Evolutionary conservation across 2,888 invertebrate species (phyloP).

Genomic region (Aradus depressus): DNA sequence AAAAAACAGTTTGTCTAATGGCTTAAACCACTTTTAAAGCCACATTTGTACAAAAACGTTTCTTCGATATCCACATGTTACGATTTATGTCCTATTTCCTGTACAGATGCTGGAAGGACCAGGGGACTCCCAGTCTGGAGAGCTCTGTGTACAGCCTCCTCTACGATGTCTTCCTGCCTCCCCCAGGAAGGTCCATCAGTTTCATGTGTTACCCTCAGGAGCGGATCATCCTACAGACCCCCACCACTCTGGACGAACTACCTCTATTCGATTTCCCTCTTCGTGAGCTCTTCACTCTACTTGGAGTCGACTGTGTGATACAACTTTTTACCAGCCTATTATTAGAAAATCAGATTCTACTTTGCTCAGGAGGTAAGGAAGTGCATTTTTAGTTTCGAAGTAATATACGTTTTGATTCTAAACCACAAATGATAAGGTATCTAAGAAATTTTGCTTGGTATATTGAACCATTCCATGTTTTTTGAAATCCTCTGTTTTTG

Average conservation of each 20-base stretch:
- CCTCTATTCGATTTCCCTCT: conserved; percentile 91
- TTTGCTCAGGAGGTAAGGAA: conserved; percentile 81
- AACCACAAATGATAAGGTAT: too few relatives aligned
- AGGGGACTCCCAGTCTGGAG: conserved; percentile 66
- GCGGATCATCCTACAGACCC: conserved; percentile 53
- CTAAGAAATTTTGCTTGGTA: too few relatives aligned
- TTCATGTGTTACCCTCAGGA: conserved; percentile 35
- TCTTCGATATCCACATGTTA: too few relatives aligned
- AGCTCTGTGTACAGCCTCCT: conserved; percentile 91
- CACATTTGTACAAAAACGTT: too few relatives aligned
- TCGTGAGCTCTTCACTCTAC: conserved; percentile 71
- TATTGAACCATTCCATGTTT: too few relatives aligned
- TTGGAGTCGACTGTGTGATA: conserved; percentile 86
- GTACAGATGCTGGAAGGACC: conserved; percentile 34
- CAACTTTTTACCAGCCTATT: conserved; percentile 90
- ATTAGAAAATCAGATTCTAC: conserved; percentile 90
- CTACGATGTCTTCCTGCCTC: conserved; percentile 85
- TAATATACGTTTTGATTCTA: not conserved
- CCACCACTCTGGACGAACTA: conserved; percentile 67
- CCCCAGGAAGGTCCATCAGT: conserved; percentile 70
- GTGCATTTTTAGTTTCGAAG: not conserved
- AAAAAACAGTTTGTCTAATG: too few relatives aligned
- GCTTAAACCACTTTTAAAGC: too few relatives aligned
- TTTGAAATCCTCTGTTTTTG: too few relatives aligned
- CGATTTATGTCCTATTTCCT: not conserved